Base-by-base conservation (phyloP, 2,113 vertebrate genomes). In the Notiomystis cincta region DNA sequence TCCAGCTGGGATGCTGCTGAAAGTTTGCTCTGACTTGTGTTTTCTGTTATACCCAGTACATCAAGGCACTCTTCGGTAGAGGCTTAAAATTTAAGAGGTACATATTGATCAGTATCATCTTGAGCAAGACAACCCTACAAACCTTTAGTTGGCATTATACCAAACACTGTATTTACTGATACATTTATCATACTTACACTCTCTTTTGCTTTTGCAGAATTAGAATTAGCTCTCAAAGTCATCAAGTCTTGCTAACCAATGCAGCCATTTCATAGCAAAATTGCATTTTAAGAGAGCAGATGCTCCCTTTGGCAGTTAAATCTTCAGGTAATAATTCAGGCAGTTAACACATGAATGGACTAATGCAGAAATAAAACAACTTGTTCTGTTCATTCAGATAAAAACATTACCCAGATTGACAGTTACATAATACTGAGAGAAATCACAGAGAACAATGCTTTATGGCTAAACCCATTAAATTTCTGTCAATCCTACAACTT, bases 11-110 rank as follows among this genome's bases (percentile, higher is more conserved):
- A 98, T 71, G 97, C 88, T 40, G 98, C 88, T 40, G 98, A 97
- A 88, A 96, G 93, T 81, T 96, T 96, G 87, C 96, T 97, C 73
- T 98, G 98, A 82, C 97, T 97, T 54, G 98, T 90, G 58, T 98
- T 98, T 96, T 99, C 99, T 10, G 98, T 98, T 83, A 98, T 98
- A 90, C 98, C 99, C 96, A 99, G 96, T 72, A 99, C 98, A 96
- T 99, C 98, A 93, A 98, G 98, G 82, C 98, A 98, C 90, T 99
- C 99, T 95, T 98, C 98, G 61, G 98, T 98, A 95, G 98, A 98
- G 27, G 99, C 99, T 99, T 94, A 90, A 96, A 96, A 45, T 90
- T 89, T 33, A 90, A 96, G 9, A 87, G 37, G 60, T 20, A 86
- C n/a, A 89, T 50, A 82, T 42, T 54, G 37, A 75, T 96, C 57